A percentile compares a stretch with the other conserved stretches of the same genome.
Evolutionary conservation across 2,888 invertebrate genomes (phyloP).

Genomic region (Drosophila bunnanda): DNA sequence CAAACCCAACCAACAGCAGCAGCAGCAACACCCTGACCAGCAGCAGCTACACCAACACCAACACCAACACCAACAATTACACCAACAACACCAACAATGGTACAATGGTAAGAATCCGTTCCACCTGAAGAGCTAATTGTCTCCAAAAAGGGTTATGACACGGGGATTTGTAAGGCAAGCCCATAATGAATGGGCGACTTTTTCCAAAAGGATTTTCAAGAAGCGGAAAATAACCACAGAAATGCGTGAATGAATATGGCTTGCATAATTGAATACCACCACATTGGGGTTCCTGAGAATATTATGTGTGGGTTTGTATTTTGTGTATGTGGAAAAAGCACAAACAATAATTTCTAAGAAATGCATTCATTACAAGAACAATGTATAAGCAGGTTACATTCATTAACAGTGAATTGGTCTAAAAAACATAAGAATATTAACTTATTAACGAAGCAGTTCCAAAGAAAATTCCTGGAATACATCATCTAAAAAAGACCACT

Average conservation of each 20-base stretch:
- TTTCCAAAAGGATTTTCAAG: constrained; percentile 10
- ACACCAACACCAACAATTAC: constrained; percentile 12
- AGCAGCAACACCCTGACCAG: constrained; percentile 10
- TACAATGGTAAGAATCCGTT: constrained; percentile 30
- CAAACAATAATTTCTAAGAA: constrained; percentile 1
- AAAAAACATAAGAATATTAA: not conserved
- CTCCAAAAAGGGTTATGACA: constrained; percentile 19
- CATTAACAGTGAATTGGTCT: not conserved
- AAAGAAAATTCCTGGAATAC: too few relatives aligned
- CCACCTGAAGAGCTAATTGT: constrained; percentile 15
- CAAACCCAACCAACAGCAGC: constrained; percentile 23
- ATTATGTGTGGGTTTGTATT: constrained; percentile 2
- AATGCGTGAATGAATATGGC: constrained; percentile 12
- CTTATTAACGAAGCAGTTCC: too few relatives aligned
- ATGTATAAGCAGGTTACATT: not conserved
- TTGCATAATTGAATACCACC: constrained; percentile 10
- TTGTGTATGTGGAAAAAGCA: not conserved
- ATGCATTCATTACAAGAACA: constrained; percentile 2
- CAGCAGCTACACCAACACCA: constrained; percentile 26
- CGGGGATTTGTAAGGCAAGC: constrained; percentile 9
- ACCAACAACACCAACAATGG: constrained; percentile 42
- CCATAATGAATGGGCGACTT: constrained; percentile 15
- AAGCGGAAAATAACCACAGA: constrained; percentile 26
- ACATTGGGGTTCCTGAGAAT: not conserved
- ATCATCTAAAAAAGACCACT: too few relatives aligned